Evolutionary conservation across 2,797 vertebrate species (phyloP).

Genomic region (Pterois miles): DNA sequence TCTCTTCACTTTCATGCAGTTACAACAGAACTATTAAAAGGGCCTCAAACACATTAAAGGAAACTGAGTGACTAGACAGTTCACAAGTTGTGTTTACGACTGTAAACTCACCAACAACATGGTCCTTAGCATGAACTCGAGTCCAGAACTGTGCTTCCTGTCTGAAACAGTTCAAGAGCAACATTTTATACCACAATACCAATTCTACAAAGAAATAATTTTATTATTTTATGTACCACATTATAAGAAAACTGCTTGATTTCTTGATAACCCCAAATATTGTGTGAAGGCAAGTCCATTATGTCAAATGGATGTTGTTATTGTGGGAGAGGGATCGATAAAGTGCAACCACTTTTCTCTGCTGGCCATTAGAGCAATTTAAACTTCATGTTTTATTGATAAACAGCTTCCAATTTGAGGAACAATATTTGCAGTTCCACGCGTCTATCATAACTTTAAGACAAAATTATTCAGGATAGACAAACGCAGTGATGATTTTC

Average conservation of each 20-base stretch:
- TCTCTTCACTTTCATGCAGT: neutral
- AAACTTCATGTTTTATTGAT: neutral
- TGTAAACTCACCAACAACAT: conserved; percentile 60
- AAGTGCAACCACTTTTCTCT: neutral
- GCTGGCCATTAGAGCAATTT: neutral
- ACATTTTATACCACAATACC: neutral
- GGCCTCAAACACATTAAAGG: neutral
- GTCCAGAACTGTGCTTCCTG: conserved; percentile 72
- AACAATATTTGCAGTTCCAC: neutral
- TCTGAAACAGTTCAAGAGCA: conserved; percentile 48
- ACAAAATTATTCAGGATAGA: neutral
- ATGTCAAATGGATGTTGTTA: neutral
- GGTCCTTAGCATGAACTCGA: conserved; percentile 59
- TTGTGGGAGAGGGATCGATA: neutral
- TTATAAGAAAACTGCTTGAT: neutral
- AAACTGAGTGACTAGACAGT: neutral
- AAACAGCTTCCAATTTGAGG: neutral
- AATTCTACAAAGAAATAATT: neutral
- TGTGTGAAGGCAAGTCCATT: neutral
- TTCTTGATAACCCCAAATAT: neutral
- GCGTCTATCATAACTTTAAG: neutral
- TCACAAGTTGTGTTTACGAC: neutral
- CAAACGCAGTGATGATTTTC: neutral
- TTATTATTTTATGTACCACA: neutral
- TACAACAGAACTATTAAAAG: neutral